These are phyloP conservation scores for Nephrotoma flavescens DNA, from an alignment of 2,888 invertebrate species.

Conservation along the genomic window DNA sequence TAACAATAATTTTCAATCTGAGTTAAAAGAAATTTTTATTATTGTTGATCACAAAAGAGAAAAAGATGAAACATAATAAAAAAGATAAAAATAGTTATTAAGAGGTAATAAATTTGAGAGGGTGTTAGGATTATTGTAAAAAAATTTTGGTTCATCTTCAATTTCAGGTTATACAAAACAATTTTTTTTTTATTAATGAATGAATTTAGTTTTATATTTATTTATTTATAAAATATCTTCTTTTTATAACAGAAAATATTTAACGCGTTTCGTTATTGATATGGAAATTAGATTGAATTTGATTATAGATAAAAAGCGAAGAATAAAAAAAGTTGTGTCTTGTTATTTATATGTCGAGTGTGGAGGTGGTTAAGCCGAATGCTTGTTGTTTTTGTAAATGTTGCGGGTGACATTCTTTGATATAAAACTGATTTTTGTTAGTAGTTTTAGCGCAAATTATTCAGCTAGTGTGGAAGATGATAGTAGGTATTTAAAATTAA, in stretches of 20 bases:
- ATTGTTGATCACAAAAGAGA: background rate
- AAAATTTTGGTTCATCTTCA: background rate
- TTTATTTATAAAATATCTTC: background rate
- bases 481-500: background rate
- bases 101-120: background rate
- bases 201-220: background rate
- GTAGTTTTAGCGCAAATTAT: background rate
- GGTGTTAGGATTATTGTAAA: background rate
- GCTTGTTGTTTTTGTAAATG: background rate
- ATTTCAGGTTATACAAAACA: background rate
- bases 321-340: background rate
- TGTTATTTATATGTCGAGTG: background rate
- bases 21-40: background rate
- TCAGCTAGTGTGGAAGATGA: background rate
- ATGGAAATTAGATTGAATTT: background rate
- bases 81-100: background rate
- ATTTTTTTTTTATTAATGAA: background rate
- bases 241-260: background rate
- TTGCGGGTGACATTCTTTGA: background rate
- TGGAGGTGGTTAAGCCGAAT: background rate
- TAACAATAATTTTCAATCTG: background rate
- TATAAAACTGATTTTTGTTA: background rate
- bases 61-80: background rate
- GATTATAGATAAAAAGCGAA: background rate
- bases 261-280: background rate